Conservation (phyloP, 2,113 vertebrate species). For the Cynocephalus volans region DNA sequence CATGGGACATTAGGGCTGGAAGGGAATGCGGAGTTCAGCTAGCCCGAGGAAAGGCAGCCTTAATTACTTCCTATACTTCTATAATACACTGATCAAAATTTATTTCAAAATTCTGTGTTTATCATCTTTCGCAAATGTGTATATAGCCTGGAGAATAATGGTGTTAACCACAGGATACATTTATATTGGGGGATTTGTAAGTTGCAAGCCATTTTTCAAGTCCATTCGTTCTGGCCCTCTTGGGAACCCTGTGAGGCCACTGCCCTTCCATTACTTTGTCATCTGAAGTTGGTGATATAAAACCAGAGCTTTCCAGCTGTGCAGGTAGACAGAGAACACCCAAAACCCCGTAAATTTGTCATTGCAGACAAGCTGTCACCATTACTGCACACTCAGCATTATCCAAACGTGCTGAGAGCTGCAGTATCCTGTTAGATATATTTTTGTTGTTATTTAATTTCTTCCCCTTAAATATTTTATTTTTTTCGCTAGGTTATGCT, state of each 20-base stretch:
- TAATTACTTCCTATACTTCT: not conserved
- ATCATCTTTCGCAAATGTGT: not conserved
- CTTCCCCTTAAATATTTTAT: not conserved
- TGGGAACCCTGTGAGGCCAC: not conserved
- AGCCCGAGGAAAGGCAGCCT: not conserved
- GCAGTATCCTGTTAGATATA: rapidly evolving
- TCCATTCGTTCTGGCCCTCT: not conserved
- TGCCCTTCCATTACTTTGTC: not conserved
- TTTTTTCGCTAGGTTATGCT: not conserved
- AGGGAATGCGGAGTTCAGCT: not conserved
- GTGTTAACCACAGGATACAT: not conserved
- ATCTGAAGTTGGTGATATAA: not conserved
- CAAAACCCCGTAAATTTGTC: not conserved
- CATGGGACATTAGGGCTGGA: not conserved
- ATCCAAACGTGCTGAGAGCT: not conserved
- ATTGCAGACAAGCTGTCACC: rapidly evolving
- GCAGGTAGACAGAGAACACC: not conserved
- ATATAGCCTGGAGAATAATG: not conserved
- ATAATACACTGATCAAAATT: not conserved
- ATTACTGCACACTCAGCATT: too few species aligned
- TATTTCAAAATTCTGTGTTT: not conserved
- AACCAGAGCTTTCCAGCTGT: not conserved
- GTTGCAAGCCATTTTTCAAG: not conserved
- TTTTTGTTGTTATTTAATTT: not conserved
- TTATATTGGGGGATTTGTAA: not conserved